phyloP scores from a whole-genome alignment of 2,888 invertebrate genomes.

The Archips crataeganus region DNA sequence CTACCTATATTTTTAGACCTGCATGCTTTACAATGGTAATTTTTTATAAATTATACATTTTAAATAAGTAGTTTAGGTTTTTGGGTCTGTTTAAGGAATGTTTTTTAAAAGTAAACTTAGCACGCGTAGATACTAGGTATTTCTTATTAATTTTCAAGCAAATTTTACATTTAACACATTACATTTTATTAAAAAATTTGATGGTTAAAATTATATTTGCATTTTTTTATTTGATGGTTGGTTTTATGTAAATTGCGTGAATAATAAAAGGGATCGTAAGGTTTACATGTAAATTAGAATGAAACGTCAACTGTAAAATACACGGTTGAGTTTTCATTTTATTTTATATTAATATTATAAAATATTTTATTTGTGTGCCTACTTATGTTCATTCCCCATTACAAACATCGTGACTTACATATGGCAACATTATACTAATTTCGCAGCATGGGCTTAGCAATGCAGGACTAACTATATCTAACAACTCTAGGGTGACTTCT shows the following conservation, averaged over 20 bases:
- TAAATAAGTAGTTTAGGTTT: constrained; percentile 9
- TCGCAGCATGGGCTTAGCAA: constrained; percentile 70
- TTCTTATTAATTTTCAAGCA: not conserved
- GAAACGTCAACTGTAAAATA: not conserved
- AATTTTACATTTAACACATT: not conserved
- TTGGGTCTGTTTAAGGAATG: constrained; percentile 6
- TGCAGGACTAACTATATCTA: constrained; percentile 51
- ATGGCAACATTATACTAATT: constrained; percentile 41
- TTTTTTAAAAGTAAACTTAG: constrained; percentile 12
- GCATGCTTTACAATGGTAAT: constrained; percentile 23
- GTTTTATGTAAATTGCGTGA: not conserved
- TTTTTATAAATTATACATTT: not conserved
- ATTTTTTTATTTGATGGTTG: not conserved
- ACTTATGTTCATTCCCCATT: constrained; percentile 18
- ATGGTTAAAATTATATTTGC: not conserved
- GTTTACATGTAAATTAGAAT: not conserved
- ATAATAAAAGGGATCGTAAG: not conserved
- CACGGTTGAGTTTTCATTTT: not conserved
- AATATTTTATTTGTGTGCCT: constrained; percentile 14
- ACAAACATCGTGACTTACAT: constrained; percentile 20
- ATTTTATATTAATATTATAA: not conserved
- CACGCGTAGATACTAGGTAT: constrained; percentile 10
- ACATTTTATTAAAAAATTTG: not conserved
- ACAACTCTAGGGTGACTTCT: constrained; percentile 40
- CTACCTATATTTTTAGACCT: constrained; percentile 1